phyloP scores from a whole-genome alignment of 2,797 vertebrate genomes.

The Choloepus didactylus region DNA sequence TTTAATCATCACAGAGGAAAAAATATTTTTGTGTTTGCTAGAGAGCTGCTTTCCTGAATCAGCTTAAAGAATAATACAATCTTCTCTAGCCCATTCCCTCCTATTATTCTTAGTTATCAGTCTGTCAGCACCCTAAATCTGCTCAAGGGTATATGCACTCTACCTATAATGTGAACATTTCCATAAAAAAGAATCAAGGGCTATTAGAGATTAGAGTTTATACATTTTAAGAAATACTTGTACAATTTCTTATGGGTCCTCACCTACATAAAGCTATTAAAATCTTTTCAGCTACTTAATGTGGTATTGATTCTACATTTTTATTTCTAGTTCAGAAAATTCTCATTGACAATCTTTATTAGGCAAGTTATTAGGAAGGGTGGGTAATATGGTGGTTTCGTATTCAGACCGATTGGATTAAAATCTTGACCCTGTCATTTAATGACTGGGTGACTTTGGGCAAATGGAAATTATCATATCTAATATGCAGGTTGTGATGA shows the following conservation, averaged over 20 bases:
- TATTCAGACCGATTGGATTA: not conserved
- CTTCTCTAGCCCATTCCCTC: not conserved
- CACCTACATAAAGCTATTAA: not conserved
- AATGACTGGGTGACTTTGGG: not conserved
- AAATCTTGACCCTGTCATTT: not conserved
- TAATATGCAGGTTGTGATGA: not conserved
- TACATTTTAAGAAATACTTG: not conserved
- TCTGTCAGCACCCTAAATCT: not conserved
- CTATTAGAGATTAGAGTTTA: not conserved
- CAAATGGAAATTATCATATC: not conserved
- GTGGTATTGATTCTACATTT: not conserved
- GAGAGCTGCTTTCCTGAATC: constrained; percentile 7
- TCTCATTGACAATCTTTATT: not conserved
- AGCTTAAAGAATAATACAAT: not conserved
- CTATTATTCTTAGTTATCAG: not conserved
- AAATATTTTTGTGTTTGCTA: not conserved
- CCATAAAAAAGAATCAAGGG: not conserved
- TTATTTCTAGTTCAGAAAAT: not conserved
- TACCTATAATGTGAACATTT: not conserved
- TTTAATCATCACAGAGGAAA: not conserved
- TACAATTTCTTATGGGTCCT: not conserved
- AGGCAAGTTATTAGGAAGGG: not conserved
- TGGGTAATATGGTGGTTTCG: not conserved
- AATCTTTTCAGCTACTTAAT: not conserved
- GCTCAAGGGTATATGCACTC: not conserved